These are phyloP conservation scores for Choristoneura rosaceana DNA, from an alignment of 2,888 invertebrate genomes.

Conservation along the genomic window DNA sequence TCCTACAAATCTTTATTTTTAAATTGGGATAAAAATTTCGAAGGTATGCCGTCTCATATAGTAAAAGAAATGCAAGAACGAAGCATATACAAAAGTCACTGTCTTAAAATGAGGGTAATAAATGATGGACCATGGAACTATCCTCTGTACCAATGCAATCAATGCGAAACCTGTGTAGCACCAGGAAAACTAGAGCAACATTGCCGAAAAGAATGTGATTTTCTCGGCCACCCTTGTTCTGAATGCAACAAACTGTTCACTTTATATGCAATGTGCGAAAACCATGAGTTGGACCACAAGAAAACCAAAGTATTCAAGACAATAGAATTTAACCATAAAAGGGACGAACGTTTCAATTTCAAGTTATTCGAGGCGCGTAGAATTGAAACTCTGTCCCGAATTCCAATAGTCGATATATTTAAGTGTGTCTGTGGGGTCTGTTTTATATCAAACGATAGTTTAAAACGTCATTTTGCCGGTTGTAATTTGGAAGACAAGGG, in stretches of 20 bases:
- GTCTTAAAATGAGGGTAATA: background rate
- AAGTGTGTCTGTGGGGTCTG: background rate
- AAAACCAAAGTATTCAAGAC: background rate
- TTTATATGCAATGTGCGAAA: background rate
- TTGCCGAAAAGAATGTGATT: background rate
- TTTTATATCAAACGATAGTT: background rate
- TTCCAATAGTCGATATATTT: background rate
- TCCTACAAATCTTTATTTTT: background rate
- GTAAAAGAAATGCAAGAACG: background rate
- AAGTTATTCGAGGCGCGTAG: conserved; percentile 5
- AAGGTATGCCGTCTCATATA: background rate
- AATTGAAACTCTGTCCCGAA: background rate
- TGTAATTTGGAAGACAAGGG: background rate
- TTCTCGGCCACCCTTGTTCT: background rate
- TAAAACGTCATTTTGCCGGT: background rate
- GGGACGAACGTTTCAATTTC: background rate
- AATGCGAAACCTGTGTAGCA: conserved; percentile 8
- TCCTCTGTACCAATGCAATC: background rate
- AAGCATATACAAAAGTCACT: background rate
- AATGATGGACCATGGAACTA: background rate
- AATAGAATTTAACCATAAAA: background rate
- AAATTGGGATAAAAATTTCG: conserved; percentile 5
- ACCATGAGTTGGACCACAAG: background rate
- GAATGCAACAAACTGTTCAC: background rate
- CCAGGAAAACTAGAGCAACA: background rate